Base-by-base conservation (phyloP, 2,797 vertebrate species). In the Prionace glauca region DNA sequence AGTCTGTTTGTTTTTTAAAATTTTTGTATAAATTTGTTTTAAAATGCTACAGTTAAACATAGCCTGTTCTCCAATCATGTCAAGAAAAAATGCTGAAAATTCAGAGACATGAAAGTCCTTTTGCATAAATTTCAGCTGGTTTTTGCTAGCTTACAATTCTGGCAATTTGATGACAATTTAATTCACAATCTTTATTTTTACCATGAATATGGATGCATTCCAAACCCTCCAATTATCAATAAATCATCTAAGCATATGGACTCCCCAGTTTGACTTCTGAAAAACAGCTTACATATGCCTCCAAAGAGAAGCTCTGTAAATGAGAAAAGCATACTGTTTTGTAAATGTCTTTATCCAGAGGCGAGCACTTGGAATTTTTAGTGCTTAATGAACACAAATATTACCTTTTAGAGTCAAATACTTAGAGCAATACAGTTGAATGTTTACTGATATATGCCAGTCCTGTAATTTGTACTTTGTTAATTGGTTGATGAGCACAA, bases 151-250 rank as follows among this genome's bases (percentile, higher is more conserved):
- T 79, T 81, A 81, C 77, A 81, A 81, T 41, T 81, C n/a, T 36
- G 77, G 77, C 77, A 81, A 36, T 81, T 81, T 32, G 60, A 60
- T 90, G 41, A 88, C 45, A 88, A 88, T 88, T 14, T 88, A 4
- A 60, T 88, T 60, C 87, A 24, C 29, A 60, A 90, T 56, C 12
- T 90, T 60, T 60, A 90, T 90, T 60, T 90, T 90, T 56, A 26
- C 50, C 87, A 90, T 26, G 24, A 90, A 90, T 90, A 60, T 62
- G 56, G 56, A 90, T 90, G 87, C 26, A 90, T 32, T 90, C 87
- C 87, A 50, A 90, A 60, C 50, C 36, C 16, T 62, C 87, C 56
- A 62, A 90, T 62, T 90, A 90, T 62, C 87, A 90, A 18, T 29
- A 90, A 90, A 29, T 90, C 87, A 65, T 29, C 24, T 16, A 62